Base-by-base conservation (phyloP, 2,888 invertebrate species). In the Tinea pellionella region DNA sequence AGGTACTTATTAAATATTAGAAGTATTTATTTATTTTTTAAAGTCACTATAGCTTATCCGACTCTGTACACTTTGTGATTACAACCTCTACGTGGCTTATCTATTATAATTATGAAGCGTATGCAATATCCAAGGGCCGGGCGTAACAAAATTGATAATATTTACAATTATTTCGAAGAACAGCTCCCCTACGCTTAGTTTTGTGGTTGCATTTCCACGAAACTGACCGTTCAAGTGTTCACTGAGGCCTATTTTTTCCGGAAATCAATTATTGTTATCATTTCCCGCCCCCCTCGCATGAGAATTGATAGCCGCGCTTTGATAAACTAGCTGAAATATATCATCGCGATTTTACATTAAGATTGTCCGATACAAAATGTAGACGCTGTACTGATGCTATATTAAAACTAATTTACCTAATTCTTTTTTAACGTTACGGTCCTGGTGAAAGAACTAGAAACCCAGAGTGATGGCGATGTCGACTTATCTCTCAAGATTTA, bases 201-300 rank as follows among this genome's bases (percentile, higher is more conserved):
- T 18, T 57, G 57, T 32, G 57, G 57, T 57, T 15, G 13, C 32
- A 32, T 32, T 57, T 57, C 57, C 32, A 32, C 32, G 57, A 57
- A 57, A 13, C 57, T 8, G 24, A 2, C 11, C 15, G 51, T 16
- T 57, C 32, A 57, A 57, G 57, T 57, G 57, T 12, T 57, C 32
- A 57, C 16, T 32, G 57, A 16, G 32, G 32, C 30, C 30, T 24
- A 29, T 32, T 57, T 57, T 57, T 57, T 57, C 57, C 30, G 57
- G 57, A 57, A 57, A 57, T 57, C 57, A 32, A 57, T 57, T 57
- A 57, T 57, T 55, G 19, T 57, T 57, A 32, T 57, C 57, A 57
- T 57, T 57, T 55, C 55, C 57, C 57, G 32, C 55, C 55, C 57
- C 57, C 57, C 55, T 55, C 9, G 57, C 57, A 32, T 32, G 15